These are phyloP conservation scores for Rhodinocichla rosea DNA, from an alignment of 2,113 vertebrate species.

Conservation along the genomic window DNA sequence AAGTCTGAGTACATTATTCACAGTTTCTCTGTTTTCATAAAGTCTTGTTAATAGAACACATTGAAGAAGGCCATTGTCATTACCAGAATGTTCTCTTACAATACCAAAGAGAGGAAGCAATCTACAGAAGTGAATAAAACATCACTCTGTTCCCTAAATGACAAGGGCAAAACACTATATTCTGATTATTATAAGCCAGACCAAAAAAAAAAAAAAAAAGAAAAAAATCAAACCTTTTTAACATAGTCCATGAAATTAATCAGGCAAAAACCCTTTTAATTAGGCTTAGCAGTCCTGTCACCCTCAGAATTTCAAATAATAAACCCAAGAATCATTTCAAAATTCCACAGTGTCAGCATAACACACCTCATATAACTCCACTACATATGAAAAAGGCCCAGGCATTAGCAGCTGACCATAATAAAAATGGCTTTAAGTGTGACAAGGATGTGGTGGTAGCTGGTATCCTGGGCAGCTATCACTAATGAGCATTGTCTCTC, in stretches of 20 bases:
- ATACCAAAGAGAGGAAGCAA: not conserved
- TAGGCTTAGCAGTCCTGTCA: not conserved
- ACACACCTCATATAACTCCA: not conserved
- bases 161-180: not conserved
- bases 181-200: not conserved
- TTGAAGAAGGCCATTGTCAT: not conserved
- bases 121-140: not conserved
- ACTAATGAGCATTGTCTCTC: not conserved
- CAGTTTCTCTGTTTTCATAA: not conserved
- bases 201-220: not conserved
- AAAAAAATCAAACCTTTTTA: not conserved
- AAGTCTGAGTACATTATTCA: not conserved
- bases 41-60: not conserved
- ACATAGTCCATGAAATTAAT: not conserved
- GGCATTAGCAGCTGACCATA: not conserved
- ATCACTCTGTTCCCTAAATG: not conserved
- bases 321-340: not conserved
- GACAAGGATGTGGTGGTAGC: not conserved
- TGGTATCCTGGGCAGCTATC: not conserved
- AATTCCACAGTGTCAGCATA: not conserved
- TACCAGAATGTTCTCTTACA: not conserved
- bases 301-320: not conserved
- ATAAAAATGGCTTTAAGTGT: not conserved
- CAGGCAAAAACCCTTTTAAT: not conserved
- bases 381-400: not conserved